Percentiles rank a stretch among this genome's conserved stretches.
These are phyloP conservation scores for Atethmia centrago DNA, from an alignment of 2,888 invertebrate species.

Conservation along the genomic window DNA sequence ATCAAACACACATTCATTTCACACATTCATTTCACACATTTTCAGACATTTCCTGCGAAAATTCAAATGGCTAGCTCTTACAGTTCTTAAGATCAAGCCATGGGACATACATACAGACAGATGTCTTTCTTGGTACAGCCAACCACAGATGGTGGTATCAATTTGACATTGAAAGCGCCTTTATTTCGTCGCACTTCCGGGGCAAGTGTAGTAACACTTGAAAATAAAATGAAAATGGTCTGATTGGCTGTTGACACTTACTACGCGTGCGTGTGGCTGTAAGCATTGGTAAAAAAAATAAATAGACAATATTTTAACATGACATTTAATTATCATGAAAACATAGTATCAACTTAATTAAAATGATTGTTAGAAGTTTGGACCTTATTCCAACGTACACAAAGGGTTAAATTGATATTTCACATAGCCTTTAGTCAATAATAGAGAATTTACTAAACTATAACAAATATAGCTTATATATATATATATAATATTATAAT, in stretches of 20 bases:
- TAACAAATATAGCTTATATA: conserved; percentile 2
- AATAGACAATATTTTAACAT: conserved; percentile 30
- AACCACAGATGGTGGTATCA: background rate
- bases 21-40: no score
- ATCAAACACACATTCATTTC: no score
- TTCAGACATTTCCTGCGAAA: no score
- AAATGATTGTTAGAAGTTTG: conserved; percentile 39
- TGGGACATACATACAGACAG: background rate
- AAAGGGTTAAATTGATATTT: conserved; percentile 37
- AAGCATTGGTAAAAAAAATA: background rate
- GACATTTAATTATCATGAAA: conserved; percentile 61
- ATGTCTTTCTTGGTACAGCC: no score
- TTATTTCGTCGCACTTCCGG: background rate
- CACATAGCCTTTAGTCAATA: conserved; percentile 47
- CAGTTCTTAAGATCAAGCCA: background rate
- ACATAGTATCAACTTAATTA: conserved; percentile 49
- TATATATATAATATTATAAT: conserved; percentile 1
- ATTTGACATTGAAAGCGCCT: background rate
- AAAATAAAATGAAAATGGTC: no score
- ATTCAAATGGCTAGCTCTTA: background rate
- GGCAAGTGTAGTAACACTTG: no score
- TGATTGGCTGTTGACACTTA: no score
- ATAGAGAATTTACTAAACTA: conserved; percentile 12
- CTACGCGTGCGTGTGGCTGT: background rate
- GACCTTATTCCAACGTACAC: conserved; percentile 20